Evolutionary conservation across 2,888 invertebrate genomes (phyloP), one percentile per base, ranked within the genome.

Genomic region (Eristalinus aeneus): DNA sequence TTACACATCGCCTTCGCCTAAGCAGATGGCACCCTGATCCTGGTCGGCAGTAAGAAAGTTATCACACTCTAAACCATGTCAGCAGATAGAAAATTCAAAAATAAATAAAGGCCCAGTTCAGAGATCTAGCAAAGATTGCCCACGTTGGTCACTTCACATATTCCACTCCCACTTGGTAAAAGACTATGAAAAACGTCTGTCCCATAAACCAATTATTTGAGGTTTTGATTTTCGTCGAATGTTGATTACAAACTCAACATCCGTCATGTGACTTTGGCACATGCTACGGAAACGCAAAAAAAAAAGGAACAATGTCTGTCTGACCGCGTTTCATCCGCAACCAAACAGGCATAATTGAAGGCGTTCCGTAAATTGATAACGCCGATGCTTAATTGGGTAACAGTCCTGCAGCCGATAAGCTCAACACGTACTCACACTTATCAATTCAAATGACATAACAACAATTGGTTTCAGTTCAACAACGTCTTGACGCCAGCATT

Each of bases 391-490:
- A 46, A 46, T 46, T 46, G 46, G 46, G 46, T 46, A 46, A 46
- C 46, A 46, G 16, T 46, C n/a, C 46, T 16, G 46, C 16, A 8
- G 46, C 46, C 16, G 46, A 46, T 46, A 46, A n/a, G 16, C 16
- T 46, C 8, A 16, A 16, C n/a, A 46, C 8, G 16, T 8, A 46
- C 16, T 46, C 46, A 46, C 8, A 2, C 46, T 39, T 39, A 64
- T n/a, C 23, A 64, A 46, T 23, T 64, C 39, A 12, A 46, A 53
- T 65, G 46, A 46, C 23, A 27, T 65, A 65, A 65, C 46, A 65
- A 53, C 31, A 58, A 27, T 58, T 27, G n/a, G 27, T 58, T 31
- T n/a, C 58, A 58, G 27, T 58, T 23, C n/a, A 10, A 58, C 5
- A 46, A 46, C 46, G 5, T n/a, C 16, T 16, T 16, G 16, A n/a